A percentile compares a stretch with the other conserved stretches of the same genome.
Conservation (phyloP, 2,113 vertebrate species). For the Ovis canadensis region DNA sequence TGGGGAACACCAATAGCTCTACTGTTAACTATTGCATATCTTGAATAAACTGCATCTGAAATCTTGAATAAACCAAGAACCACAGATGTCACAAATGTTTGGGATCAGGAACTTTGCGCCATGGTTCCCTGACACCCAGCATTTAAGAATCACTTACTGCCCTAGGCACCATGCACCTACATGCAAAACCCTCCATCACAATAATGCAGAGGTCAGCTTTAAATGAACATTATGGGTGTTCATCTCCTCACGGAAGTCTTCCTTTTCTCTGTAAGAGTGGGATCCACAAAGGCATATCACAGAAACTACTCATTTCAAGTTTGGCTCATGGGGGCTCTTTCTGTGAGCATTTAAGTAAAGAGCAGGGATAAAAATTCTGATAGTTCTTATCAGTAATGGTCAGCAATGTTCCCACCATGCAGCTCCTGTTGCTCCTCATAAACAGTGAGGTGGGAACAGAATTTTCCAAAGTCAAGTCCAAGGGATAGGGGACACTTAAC, state of each 20-base stretch:
- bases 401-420: background rate
- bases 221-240: background rate
- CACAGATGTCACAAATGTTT: background rate
- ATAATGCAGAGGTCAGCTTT: background rate
- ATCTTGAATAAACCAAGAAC: background rate
- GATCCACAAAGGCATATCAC: background rate
- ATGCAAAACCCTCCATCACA: constrained; percentile 31
- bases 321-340: background rate
- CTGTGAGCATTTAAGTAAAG: background rate
- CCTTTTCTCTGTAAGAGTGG: background rate
- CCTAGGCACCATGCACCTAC: background rate
- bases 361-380: background rate
- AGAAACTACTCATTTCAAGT: background rate
- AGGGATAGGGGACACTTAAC: background rate
- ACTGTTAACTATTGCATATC: background rate
- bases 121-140: background rate
- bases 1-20: background rate
- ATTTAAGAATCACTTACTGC: constrained; percentile 18
- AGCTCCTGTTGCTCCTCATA: background rate
- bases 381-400: background rate
- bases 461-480: constrained; percentile 1
- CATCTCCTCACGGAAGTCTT: background rate
- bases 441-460: background rate
- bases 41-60: background rate
- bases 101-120: constrained; percentile 4